These are phyloP conservation scores for Dendroctonus ponderosae DNA, from an alignment of 1,140 invertebrate genomes.

Conservation along the genomic window DNA sequence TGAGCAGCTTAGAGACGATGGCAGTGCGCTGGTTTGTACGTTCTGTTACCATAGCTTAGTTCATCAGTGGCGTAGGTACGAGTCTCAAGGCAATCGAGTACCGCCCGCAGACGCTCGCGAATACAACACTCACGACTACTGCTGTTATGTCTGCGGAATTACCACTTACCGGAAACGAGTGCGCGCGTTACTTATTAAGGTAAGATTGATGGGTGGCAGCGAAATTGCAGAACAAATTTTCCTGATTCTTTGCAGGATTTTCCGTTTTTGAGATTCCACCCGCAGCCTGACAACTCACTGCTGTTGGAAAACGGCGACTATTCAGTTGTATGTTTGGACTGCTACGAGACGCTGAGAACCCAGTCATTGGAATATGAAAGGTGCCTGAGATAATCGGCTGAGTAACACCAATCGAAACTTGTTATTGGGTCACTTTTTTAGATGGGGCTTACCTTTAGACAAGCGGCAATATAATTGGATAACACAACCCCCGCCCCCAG, in stretches of 20 bases:
- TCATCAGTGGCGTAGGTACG: slow-evolving; percentile 81
- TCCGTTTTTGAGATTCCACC: slow-evolving; percentile 75
- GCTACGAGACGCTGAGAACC: slow-evolving; percentile 81
- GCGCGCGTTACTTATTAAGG: slow-evolving; percentile 81
- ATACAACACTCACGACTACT: slow-evolving; percentile 89
- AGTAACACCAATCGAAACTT: background rate
- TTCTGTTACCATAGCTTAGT: slow-evolving; percentile 93
- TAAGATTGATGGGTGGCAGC: slow-evolving; percentile 41
- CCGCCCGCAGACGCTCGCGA: slow-evolving; percentile 63
- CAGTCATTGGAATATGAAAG: slow-evolving; percentile 85
- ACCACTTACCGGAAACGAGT: slow-evolving; percentile 86
- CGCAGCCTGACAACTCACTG: slow-evolving; percentile 77
- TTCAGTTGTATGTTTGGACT: slow-evolving; percentile 88
- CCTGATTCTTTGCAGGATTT: slow-evolving; percentile 58
- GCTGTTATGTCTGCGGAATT: slow-evolving; percentile 88
- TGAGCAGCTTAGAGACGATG: slow-evolving; percentile 80
- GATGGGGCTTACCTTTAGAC: slow-evolving; percentile 79
- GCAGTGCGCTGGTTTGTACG: slow-evolving; percentile 87
- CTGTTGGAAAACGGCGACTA: slow-evolving; percentile 86
- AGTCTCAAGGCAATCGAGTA: slow-evolving; percentile 57
- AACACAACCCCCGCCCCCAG: slow-evolving; percentile 82
- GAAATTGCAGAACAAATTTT: background rate
- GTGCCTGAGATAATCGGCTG: background rate
- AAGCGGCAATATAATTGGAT: slow-evolving; percentile 92
- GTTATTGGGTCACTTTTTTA: background rate